Conservation (phyloP, 2,888 invertebrate species). For the Eilema depressum region DNA sequence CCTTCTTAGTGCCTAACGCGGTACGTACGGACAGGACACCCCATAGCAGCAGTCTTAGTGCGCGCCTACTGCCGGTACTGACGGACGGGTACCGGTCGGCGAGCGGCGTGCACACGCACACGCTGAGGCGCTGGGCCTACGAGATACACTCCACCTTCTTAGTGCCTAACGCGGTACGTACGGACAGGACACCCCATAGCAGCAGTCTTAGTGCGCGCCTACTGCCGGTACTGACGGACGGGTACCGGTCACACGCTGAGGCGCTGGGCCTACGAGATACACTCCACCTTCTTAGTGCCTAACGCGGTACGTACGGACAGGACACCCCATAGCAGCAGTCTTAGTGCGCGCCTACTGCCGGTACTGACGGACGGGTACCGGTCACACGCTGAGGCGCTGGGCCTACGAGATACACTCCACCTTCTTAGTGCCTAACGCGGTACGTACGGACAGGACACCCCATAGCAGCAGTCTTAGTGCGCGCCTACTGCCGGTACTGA, state of each 20-base stretch:
- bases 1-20: slow-evolving; percentile 96
- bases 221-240: slow-evolving; percentile 96
- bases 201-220: slow-evolving; percentile 67
- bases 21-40: slow-evolving; percentile 69
- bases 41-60: too few relatives aligned
- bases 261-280: slow-evolving; percentile 99
- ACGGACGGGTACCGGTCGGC: too few relatives aligned
- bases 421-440: slow-evolving; percentile 96
- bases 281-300: slow-evolving; percentile 97
- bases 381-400: slow-evolving; percentile 99
- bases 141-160: slow-evolving; percentile 99
- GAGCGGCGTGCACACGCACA: too few relatives aligned
- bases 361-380: too few relatives aligned
- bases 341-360: too few relatives aligned
- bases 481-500: slow-evolving; percentile 93
- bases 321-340: slow-evolving; percentile 81
- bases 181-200: too few relatives aligned
- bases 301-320: slow-evolving; percentile 88
- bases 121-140: slow-evolving; percentile 99
- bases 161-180: slow-evolving; percentile 92
- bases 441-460: slow-evolving; percentile 58
- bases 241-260: slow-evolving; percentile 97
- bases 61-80: too few relatives aligned
- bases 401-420: slow-evolving; percentile 99
- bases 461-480: slow-evolving; percentile 55